Evolutionary conservation across 2,888 invertebrate species (phyloP).

Genomic region (Chalcis sispes): DNA sequence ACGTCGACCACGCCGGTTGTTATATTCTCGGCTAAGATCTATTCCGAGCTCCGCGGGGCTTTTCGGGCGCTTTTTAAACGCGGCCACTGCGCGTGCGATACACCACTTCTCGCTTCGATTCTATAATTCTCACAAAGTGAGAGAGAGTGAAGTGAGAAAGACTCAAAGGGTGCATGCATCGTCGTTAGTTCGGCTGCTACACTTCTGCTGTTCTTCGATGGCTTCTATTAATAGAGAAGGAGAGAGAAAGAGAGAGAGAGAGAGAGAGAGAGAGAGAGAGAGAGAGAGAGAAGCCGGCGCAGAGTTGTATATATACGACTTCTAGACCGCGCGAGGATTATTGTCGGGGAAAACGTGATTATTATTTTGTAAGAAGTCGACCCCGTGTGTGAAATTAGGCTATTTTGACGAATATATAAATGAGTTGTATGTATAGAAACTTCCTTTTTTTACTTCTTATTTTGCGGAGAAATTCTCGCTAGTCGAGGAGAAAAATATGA

Average conservation of each 20-base stretch:
- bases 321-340: not conserved
- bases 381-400: no score
- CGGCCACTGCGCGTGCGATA: constrained; percentile 19
- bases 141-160: constrained; percentile 1
- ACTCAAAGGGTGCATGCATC: constrained; percentile 29
- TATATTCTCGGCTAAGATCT: constrained; percentile 38
- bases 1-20: not conserved
- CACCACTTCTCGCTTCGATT: constrained; percentile 20
- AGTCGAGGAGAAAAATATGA: no score
- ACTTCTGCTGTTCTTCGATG: constrained; percentile 26
- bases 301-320: no score
- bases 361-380: no score
- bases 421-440: no score
- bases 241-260: no score
- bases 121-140: constrained; percentile 15
- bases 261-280: no score
- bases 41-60: constrained; percentile 25
- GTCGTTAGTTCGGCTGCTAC: no score
- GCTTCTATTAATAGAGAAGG: constrained; percentile 44
- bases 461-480: no score
- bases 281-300: constrained; percentile 5
- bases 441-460: no score
- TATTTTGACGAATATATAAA: no score
- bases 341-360: constrained; percentile 1
- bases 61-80: constrained; percentile 31